Percentiles rank a stretch among this genome's conserved stretches.
Conservation (phyloP, 1,140 invertebrate species). For the Samia ricini region DNA sequence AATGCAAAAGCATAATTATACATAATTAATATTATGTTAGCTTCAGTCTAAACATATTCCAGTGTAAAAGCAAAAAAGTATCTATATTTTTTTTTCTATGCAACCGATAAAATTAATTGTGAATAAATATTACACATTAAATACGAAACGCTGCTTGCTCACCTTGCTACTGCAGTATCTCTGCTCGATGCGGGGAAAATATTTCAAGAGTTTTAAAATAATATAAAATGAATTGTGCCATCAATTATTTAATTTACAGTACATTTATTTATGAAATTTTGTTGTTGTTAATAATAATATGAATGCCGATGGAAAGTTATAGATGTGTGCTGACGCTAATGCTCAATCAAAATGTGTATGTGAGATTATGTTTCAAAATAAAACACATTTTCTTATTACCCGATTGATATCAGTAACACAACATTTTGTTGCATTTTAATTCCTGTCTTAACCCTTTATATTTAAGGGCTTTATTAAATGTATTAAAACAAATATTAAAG, state of each 20-base stretch:
- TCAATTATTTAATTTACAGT: conserved; percentile 31
- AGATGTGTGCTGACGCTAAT: conserved; percentile 30
- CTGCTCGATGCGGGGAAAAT: conserved; percentile 58
- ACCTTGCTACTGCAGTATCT: conserved; percentile 45
- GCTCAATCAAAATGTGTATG: conserved; percentile 13
- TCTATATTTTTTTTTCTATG: not conserved
- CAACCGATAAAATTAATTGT: not conserved
- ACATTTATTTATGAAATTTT: conserved; percentile 32
- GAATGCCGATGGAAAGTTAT: conserved; percentile 24
- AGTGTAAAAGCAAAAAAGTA: not conserved
- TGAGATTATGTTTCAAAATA: conserved; percentile 23
- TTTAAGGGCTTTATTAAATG: too few relatives aligned
- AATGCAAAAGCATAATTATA: not conserved
- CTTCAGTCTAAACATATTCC: not conserved
- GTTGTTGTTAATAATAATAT: conserved; percentile 26
- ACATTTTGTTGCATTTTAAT: too few relatives aligned
- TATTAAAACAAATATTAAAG: too few relatives aligned
- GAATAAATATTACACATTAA: too few relatives aligned
- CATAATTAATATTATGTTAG: not conserved
- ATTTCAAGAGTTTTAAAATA: conserved; percentile 39
- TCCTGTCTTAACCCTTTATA: too few relatives aligned
- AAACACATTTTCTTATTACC: too few relatives aligned
- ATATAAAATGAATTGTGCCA: conserved; percentile 34
- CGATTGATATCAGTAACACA: too few relatives aligned
- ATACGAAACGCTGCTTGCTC: too few relatives aligned